phyloP scores from a whole-genome alignment of 92 coral and sea anemone species.

The Parazoanthus darwini region DNA sequence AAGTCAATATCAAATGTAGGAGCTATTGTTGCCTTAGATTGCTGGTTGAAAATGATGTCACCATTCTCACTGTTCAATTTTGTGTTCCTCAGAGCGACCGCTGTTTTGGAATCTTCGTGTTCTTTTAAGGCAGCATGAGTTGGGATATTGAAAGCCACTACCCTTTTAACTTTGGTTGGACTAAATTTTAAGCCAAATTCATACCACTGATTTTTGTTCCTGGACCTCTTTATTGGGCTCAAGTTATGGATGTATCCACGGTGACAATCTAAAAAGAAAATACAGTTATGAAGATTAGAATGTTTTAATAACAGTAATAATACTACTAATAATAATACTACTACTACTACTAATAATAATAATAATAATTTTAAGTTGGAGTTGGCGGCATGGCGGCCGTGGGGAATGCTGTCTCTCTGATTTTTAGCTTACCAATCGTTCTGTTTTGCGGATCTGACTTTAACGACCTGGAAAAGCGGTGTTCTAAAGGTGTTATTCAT shows the following conservation, averaged over 20 bases:
- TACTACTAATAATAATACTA: neutral
- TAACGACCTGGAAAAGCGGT: too few species aligned
- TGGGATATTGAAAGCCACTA: slow-evolving; percentile 57
- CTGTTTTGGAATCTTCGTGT: slow-evolving; percentile 30
- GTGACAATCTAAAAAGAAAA: slow-evolving; percentile 40
- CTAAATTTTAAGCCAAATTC: slow-evolving; percentile 50
- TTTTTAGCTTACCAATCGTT: too few species aligned
- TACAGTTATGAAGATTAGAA: slow-evolving; percentile 9
- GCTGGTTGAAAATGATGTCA: slow-evolving; percentile 55
- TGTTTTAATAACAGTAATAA: neutral
- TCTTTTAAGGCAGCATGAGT: slow-evolving; percentile 51
- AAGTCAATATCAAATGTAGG: slow-evolving; percentile 46
- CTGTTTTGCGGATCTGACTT: too few species aligned
- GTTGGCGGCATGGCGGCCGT: too few species aligned
- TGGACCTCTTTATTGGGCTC: slow-evolving; percentile 58
- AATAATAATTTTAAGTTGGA: too few species aligned
- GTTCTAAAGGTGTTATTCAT: too few species aligned
- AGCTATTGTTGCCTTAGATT: slow-evolving; percentile 2
- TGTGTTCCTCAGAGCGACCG: slow-evolving; percentile 28
- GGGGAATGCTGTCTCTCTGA: too few species aligned
- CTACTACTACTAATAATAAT: too few species aligned
- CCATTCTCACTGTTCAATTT: slow-evolving; percentile 20
- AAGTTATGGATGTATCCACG: slow-evolving; percentile 55
- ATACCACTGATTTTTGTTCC: slow-evolving; percentile 10
- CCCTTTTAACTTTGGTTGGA: slow-evolving; percentile 55